These are phyloP conservation scores for Jacana jacana DNA, from an alignment of 2,113 vertebrate species.

Conservation along the genomic window DNA sequence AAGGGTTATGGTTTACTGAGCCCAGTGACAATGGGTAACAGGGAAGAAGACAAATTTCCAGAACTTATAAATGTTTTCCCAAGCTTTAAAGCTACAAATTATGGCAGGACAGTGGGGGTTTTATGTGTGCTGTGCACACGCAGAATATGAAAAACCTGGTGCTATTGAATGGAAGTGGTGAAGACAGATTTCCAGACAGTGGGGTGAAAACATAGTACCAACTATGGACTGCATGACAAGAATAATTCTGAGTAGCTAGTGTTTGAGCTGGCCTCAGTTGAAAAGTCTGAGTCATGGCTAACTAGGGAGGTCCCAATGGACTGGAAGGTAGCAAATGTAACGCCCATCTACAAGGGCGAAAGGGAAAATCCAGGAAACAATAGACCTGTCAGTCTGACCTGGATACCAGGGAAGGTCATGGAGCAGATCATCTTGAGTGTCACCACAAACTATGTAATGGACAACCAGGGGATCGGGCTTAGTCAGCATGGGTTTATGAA, in stretches of 20 bases:
- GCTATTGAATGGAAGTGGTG: neutral
- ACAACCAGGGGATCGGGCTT: too few species aligned
- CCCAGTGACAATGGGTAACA: neutral
- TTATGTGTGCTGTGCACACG: neutral
- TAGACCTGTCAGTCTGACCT: too few species aligned
- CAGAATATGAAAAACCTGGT: neutral
- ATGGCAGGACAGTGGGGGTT: rapidly evolving
- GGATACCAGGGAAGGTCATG: too few species aligned
- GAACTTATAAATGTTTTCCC: neutral
- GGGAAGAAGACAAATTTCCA: neutral
- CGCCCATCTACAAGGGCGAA: too few species aligned
- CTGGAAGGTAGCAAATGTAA: too few species aligned
- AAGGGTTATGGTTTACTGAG: neutral
- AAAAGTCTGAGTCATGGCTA: rapidly evolving
- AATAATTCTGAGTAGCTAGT: neutral
- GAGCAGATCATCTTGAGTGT: too few species aligned
- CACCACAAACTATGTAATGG: too few species aligned
- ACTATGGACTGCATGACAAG: neutral
- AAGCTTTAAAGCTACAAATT: neutral
- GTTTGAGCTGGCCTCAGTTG: neutral
- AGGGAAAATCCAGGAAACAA: too few species aligned
- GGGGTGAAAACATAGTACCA: neutral
- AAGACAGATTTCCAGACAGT: rapidly evolving
- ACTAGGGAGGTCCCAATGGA: too few species aligned
- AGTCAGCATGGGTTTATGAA: too few species aligned